A percentile compares a stretch with the other conserved stretches of the same genome.
phyloP scores from a whole-genome alignment of 2,888 invertebrate species.

The Lithodes maja region DNA sequence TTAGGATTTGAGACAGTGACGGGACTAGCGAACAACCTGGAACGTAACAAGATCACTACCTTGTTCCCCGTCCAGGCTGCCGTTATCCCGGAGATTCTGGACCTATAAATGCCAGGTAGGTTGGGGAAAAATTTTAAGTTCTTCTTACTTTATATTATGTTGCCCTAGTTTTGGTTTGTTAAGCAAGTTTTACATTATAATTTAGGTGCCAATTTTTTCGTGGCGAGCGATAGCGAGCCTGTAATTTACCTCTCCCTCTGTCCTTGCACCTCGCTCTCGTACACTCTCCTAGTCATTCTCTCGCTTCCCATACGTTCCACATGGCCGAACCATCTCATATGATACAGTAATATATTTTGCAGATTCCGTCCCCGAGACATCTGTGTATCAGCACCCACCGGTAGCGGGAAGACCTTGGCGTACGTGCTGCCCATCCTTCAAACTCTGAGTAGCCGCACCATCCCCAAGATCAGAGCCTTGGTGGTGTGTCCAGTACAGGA shows the following conservation, averaged over 20 bases:
- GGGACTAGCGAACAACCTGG: conserved; percentile 76
- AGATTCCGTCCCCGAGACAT: conserved; percentile 87
- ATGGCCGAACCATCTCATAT: too few species aligned
- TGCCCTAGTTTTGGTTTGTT: too few species aligned
- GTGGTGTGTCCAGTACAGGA: conserved; percentile 96
- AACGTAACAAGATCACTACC: conserved; percentile 81
- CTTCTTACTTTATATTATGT: too few species aligned
- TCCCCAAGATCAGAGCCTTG: conserved; percentile 85
- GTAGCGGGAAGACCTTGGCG: conserved; percentile 97
- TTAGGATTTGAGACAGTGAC: conserved; percentile 28
- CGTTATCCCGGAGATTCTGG: conserved; percentile 85
- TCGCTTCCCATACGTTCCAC: too few species aligned
- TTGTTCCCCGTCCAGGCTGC: conserved; percentile 91
- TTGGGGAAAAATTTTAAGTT: too few species aligned
- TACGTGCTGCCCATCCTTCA: conserved; percentile 95
- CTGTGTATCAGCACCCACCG: conserved; percentile 97
- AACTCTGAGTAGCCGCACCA: conserved; percentile 78
- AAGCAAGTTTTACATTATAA: too few species aligned
- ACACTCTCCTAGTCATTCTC: too few species aligned
- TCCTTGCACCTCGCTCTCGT: too few species aligned
- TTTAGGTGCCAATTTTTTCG: too few species aligned
- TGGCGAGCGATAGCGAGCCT: too few species aligned
- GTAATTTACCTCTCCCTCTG: too few species aligned
- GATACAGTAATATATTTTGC: background rate
- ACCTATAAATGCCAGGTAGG: conserved; percentile 46